Conservation (phyloP, 1,140 invertebrate species). For the Himalopsyche phryganea region DNA sequence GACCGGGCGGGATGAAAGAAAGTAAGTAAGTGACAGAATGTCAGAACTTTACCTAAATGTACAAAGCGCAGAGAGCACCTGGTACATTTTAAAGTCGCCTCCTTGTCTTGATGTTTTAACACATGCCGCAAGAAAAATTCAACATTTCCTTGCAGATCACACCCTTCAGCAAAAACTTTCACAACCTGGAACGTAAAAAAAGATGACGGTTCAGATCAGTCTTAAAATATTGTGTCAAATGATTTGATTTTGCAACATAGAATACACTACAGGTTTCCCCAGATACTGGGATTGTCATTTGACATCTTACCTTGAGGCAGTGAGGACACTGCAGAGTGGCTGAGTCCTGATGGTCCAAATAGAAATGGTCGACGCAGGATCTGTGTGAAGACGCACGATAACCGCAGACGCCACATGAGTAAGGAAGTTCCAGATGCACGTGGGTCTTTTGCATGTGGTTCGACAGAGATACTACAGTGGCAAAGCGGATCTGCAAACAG, state of each 20-base stretch:
- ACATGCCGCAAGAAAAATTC: conserved; percentile 52
- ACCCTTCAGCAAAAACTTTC: conserved; percentile 46
- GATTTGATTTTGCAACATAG: too few relatives aligned
- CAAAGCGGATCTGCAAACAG: conserved; percentile 50
- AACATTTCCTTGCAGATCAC: conserved; percentile 51
- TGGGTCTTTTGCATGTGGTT: conserved; percentile 75
- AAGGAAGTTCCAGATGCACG: conserved; percentile 73
- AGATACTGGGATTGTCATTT: too few relatives aligned
- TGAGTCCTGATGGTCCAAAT: conserved; percentile 59
- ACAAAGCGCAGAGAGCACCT: conserved; percentile 70
- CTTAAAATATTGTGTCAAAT: too few relatives aligned
- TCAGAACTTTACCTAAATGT: conserved; percentile 52
- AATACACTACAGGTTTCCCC: too few relatives aligned
- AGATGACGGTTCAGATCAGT: conserved; percentile 4
- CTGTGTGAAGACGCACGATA: conserved; percentile 74
- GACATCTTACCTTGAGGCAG: conserved; percentile 63
- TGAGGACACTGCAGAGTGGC: conserved; percentile 67
- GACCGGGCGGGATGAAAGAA: too few relatives aligned
- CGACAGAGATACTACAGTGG: conserved; percentile 60
- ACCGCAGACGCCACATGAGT: conserved; percentile 68
- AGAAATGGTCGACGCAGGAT: conserved; percentile 69
- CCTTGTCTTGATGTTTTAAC: conserved; percentile 55
- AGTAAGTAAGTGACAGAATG: background rate
- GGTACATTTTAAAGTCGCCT: conserved; percentile 60
- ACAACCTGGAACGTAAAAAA: conserved; percentile 41